A percentile compares a stretch with the other conserved stretches of the same genome.
Evolutionary conservation across 1,140 invertebrate species (phyloP).

Genomic region (Aphaenogaster floridana): DNA sequence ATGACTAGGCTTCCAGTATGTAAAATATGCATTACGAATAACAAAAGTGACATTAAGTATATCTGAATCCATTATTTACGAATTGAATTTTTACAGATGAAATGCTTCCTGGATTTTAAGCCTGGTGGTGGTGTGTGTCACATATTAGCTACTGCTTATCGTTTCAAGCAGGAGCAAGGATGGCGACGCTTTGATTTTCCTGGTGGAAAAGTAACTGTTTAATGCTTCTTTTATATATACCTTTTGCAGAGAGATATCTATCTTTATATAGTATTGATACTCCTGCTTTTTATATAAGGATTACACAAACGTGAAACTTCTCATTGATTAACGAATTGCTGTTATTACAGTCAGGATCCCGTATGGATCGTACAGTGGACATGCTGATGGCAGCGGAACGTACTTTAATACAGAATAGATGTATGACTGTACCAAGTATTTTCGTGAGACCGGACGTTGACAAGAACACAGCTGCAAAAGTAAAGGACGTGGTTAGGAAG

Average conservation of each 20-base stretch:
- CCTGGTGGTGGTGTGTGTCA: conserved; percentile 96
- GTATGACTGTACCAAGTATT: conserved; percentile 92
- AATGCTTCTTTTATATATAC: conserved; percentile 1
- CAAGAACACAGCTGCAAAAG: conserved; percentile 92
- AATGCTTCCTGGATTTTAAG: conserved; percentile 98
- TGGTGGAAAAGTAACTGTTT: conserved; percentile 90
- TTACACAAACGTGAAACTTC: not conserved
- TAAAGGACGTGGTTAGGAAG: conserved; percentile 96
- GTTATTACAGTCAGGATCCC: conserved; percentile 92
- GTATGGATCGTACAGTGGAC: conserved; percentile 97
- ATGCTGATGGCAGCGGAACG: conserved; percentile 98
- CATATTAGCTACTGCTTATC: conserved; percentile 97
- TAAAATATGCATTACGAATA: conserved; percentile 71
- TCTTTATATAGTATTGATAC: not conserved
- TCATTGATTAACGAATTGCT: conserved; percentile 23
- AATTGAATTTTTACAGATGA: conserved; percentile 90
- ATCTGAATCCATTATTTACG: conserved; percentile 1
- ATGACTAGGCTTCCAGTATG: conserved; percentile 94
- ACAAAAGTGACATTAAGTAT: not conserved
- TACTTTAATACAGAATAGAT: conserved; percentile 93
- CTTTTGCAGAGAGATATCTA: not conserved
- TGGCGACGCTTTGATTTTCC: conserved; percentile 97
- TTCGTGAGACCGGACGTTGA: conserved; percentile 95
- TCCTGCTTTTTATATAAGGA: not conserved
- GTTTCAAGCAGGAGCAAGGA: conserved; percentile 98